phyloP scores from a whole-genome alignment of 2,888 invertebrate genomes.

The Phragmatobia fuliginosa region DNA sequence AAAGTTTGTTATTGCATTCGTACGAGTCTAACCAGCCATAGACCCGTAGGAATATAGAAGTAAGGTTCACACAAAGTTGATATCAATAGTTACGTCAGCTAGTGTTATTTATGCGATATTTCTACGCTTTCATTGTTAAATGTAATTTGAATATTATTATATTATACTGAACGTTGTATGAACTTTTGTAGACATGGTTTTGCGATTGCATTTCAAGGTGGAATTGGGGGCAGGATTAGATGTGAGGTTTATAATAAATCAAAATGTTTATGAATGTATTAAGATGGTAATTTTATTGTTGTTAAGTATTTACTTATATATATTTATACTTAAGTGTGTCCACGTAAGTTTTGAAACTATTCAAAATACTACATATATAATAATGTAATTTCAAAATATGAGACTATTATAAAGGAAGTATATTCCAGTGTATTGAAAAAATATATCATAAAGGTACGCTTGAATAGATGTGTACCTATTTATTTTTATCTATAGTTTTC shows the following conservation, averaged over 20 bases:
- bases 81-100: conserved; percentile 62
- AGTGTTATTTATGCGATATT: conserved; percentile 66
- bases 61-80: conserved; percentile 55
- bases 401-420: conserved; percentile 52
- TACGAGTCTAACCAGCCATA: conserved; percentile 84
- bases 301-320: conserved; percentile 78
- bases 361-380: conserved; percentile 57
- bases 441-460: conserved; percentile 47
- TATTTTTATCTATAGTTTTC: conserved; percentile 52
- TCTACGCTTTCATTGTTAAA: conserved; percentile 81
- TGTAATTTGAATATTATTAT: conserved; percentile 75
- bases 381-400: conserved; percentile 64
- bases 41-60: conserved; percentile 71
- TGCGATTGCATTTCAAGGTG: conserved; percentile 65
- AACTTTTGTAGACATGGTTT: conserved; percentile 74
- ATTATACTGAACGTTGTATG: conserved; percentile 70
- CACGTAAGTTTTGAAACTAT: conserved; percentile 68
- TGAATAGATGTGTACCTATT: conserved; percentile 43
- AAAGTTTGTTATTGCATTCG: conserved; percentile 64
- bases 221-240: conserved; percentile 65
- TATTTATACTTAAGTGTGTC: conserved; percentile 73
- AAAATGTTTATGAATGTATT: conserved; percentile 69
- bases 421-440: conserved; percentile 52
- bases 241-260: conserved; percentile 56
- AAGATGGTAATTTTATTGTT: conserved; percentile 75